phyloP scores from a whole-genome alignment of 1,140 invertebrate genomes.

The Drosophila melanogaster region Release_6_plus_ISO1_MT NT_033779.5:8717501-8718000 shows the following conservation, averaged over 20 bases:
- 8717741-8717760: no score
- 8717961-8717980: constrained; percentile 56
- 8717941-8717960: neutral
- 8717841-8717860: no score
- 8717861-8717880: no score
- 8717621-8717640: constrained; percentile 28
- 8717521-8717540: constrained; percentile 70
- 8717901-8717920: no score
- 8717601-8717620: constrained; percentile 35
- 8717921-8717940: neutral
- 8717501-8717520: constrained; percentile 65
- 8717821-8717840: no score
- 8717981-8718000: constrained; percentile 71
- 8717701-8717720: no score
- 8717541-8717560: constrained; percentile 67
- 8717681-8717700: no score
- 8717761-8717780: no score
- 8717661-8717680: no score
- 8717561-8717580: constrained; percentile 64
- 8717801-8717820: no score
- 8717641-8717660: neutral
- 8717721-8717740: neutral
- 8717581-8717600: constrained; percentile 69
- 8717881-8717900: no score
- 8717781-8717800: no score